Conservation (phyloP, 2,113 vertebrate species). For the Parotia lawesii region DNA sequence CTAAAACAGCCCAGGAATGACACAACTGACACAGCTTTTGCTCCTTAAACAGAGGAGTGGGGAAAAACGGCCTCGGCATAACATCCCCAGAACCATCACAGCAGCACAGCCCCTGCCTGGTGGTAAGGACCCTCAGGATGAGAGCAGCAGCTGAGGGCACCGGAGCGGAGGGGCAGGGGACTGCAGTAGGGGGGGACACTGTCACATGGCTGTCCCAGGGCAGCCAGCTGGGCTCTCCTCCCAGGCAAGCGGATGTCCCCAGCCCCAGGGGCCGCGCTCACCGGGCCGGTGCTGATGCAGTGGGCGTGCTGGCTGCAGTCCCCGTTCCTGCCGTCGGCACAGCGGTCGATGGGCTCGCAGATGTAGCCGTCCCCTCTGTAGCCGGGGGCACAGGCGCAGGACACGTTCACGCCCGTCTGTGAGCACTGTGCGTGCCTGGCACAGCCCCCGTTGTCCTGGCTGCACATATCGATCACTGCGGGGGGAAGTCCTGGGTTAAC, state of each 20-base stretch:
- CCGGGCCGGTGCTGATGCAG: slow-evolving; percentile 58
- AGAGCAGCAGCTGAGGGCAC: fast-evolving
- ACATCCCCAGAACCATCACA: not conserved
- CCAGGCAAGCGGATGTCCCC: fast-evolving
- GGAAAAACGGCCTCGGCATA: not conserved
- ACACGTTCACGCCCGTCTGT: not conserved
- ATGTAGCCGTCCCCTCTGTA: not conserved
- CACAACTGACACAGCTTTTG: not conserved
- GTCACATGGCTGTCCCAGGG: not conserved
- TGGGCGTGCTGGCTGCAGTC: slow-evolving; percentile 46
- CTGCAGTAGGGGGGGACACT: not conserved
- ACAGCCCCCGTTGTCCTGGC: slow-evolving; percentile 45
- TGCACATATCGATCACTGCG: slow-evolving; percentile 45
- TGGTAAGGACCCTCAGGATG: not conserved
- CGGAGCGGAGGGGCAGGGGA: not conserved
- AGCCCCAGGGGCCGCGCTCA: not conserved
- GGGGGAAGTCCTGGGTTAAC: not conserved
- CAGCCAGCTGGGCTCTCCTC: not conserved
- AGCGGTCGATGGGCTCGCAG: slow-evolving; percentile 52
- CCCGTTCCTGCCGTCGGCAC: slow-evolving; percentile 1
- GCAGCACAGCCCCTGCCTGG: not conserved
- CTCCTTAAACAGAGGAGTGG: not conserved
- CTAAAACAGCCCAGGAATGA: not conserved
- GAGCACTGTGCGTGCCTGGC: slow-evolving; percentile 3
- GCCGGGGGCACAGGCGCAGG: not conserved